Base-by-base conservation (phyloP, 1,140 invertebrate genomes). In the Zaprionus inermis region DNA sequence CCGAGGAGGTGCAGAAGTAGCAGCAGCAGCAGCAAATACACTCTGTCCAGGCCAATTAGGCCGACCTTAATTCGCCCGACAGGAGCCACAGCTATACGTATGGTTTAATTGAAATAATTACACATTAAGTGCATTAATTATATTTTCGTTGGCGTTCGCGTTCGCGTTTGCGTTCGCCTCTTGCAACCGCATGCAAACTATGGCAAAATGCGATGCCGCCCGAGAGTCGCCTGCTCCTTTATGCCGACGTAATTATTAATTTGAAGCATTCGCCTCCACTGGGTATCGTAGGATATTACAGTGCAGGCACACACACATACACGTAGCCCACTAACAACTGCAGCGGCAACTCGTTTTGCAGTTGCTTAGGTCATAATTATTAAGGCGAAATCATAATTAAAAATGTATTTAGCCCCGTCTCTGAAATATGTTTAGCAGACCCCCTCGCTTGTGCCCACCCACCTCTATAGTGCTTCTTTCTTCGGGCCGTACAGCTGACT, bases 91-190 rank as follows among this genome's bases (percentile, higher is more conserved):
- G 54, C 63, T 34, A 56, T 56, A 72, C 56, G 74, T 79, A 79
- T 79, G 66, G 64, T 79, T 90, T 91, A 91, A 91, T 91, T 91
- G 88, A 91, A 91, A 91, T 91, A 91, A 91, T 91, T 91, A 91
- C 74, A 91, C 83, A 91, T 91, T 91, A 91, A 91, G 66, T 91
- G 88, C 83, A 91, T 88, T 91, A 91, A 91, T 91, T 91, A 91
- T 91, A 79, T 91, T 84, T 89, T 84, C n/a, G n/a, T n/a, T n/a
- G n/a, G n/a, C n/a, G n/a, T n/a, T n/a, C n/a, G n/a, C n/a, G n/a
- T n/a, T n/a, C n/a, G n/a, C n/a, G n/a, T n/a, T n/a, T n/a, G n/a
- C 78, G 69, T 67, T 78, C 74, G 80, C 82, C 71, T 84, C 66
- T 65, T 54, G 57, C 64, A 52, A 68, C 65, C 77, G 65, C 67